Percentiles rank a stretch among this genome's conserved stretches.
Evolutionary conservation across 2,113 vertebrate species (phyloP).

Genomic region (Pimephales promelas): DNA sequence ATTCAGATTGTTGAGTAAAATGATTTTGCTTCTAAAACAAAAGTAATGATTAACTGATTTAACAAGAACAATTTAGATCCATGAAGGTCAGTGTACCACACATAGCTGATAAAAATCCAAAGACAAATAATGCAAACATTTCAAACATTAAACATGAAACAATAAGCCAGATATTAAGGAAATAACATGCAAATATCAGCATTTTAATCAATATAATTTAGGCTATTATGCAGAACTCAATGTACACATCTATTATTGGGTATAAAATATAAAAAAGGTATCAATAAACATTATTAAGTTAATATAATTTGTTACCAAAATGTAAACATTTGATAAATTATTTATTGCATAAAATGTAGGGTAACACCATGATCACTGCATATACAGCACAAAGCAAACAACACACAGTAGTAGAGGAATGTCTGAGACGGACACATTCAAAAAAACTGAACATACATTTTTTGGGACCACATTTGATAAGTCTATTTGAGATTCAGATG

Average conservation of each 20-base stretch:
- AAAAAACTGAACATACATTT: not conserved
- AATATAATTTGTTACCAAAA: not conserved
- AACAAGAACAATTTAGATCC: not conserved
- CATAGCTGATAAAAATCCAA: too few species aligned
- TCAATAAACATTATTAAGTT: not conserved
- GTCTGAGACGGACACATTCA: not conserved
- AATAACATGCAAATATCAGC: not conserved
- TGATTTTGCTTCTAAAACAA: not conserved
- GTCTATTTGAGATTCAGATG: not conserved
- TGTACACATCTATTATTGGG: too few species aligned
- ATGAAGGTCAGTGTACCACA: not conserved
- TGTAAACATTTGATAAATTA: not conserved
- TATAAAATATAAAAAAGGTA: not conserved
- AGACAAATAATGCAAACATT: not conserved
- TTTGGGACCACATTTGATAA: not conserved
- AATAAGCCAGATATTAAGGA: not conserved
- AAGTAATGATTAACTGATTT: not conserved
- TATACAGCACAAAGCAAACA: not conserved
- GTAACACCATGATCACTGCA: too few species aligned
- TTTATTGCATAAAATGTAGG: not conserved
- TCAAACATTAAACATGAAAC: not conserved
- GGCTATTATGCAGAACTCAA: too few species aligned
- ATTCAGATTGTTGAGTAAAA: not conserved
- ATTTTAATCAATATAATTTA: too few species aligned
- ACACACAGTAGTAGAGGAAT: not conserved